Conservation (phyloP, 2,113 vertebrate genomes). For the Caranx ignobilis region DNA sequence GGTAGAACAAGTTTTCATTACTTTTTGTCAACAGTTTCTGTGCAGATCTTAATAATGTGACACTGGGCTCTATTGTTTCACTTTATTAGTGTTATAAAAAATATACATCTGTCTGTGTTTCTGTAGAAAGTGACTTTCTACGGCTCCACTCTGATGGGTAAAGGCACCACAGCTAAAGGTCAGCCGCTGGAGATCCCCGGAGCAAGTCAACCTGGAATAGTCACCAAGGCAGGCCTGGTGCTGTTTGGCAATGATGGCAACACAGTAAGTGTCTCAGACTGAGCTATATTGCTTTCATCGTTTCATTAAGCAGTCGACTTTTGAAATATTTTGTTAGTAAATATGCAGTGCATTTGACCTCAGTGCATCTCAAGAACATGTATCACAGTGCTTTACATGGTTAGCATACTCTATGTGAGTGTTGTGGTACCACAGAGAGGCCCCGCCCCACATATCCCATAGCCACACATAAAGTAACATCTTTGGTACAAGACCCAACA, state of each 20-base stretch:
- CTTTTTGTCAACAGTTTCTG: background rate
- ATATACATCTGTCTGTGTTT: slow-evolving; percentile 1
- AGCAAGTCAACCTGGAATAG: slow-evolving; percentile 81
- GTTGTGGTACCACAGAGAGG: no score
- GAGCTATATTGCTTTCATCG: no score
- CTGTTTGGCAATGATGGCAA: slow-evolving; percentile 88
- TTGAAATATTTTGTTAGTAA: no score
- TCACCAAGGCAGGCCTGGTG: slow-evolving; percentile 86
- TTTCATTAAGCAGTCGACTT: no score
- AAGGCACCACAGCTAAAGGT: slow-evolving; percentile 71
- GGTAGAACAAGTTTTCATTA: no score
- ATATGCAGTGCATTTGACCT: no score
- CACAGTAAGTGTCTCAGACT: slow-evolving; percentile 71
- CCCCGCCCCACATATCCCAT: no score
- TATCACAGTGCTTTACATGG: no score
- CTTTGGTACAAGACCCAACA: no score
- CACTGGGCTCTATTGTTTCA: background rate
- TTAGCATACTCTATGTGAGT: no score
- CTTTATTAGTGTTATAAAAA: background rate
- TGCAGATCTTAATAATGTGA: background rate
- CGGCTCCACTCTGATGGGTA: slow-evolving; percentile 83
- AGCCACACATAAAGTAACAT: no score
- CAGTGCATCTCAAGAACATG: no score
- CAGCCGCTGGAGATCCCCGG: slow-evolving; percentile 85
- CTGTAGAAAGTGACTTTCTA: slow-evolving; percentile 88